Evolutionary conservation across 2,888 invertebrate species (phyloP).

Genomic region (Crocallis elinguaria): DNA sequence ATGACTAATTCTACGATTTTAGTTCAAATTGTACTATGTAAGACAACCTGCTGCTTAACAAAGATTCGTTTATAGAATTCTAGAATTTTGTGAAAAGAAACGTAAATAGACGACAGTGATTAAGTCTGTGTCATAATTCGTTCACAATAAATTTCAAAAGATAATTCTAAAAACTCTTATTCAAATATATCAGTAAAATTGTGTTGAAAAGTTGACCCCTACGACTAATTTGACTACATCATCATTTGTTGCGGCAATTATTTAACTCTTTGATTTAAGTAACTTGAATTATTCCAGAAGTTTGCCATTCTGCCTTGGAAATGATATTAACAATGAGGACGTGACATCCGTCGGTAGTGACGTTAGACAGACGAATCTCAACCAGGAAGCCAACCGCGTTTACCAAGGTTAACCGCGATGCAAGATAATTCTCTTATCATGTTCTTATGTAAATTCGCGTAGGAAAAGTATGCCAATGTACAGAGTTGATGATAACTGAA

Average conservation of each 20-base stretch:
- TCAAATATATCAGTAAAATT: too few relatives aligned
- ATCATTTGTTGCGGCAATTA: too few relatives aligned
- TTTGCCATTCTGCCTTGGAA: conserved; percentile 6
- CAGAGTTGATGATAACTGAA: conserved; percentile 2
- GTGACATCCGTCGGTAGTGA: conserved; percentile 19
- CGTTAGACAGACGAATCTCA: conserved; percentile 37
- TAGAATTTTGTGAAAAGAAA: too few relatives aligned
- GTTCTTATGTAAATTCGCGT: conserved; percentile 40
- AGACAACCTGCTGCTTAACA: background rate
- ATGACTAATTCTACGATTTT: background rate
- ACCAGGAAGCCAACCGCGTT: conserved; percentile 54
- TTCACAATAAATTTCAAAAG: too few relatives aligned
- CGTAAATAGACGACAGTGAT: too few relatives aligned
- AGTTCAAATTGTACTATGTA: background rate
- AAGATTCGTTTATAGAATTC: too few relatives aligned
- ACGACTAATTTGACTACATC: too few relatives aligned
- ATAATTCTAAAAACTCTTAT: too few relatives aligned
- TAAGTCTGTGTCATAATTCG: too few relatives aligned
- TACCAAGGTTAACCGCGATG: conserved; percentile 57
- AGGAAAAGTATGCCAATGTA: conserved; percentile 24
- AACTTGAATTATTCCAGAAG: conserved; percentile 1
- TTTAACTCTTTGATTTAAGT: background rate
- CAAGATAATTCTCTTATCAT: conserved; percentile 65
- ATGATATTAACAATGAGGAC: conserved; percentile 16
- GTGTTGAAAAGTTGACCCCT: too few relatives aligned